These are phyloP conservation scores for Gryllus bimaculatus DNA, from an alignment of 1,140 invertebrate genomes.

Conservation along the genomic window DNA sequence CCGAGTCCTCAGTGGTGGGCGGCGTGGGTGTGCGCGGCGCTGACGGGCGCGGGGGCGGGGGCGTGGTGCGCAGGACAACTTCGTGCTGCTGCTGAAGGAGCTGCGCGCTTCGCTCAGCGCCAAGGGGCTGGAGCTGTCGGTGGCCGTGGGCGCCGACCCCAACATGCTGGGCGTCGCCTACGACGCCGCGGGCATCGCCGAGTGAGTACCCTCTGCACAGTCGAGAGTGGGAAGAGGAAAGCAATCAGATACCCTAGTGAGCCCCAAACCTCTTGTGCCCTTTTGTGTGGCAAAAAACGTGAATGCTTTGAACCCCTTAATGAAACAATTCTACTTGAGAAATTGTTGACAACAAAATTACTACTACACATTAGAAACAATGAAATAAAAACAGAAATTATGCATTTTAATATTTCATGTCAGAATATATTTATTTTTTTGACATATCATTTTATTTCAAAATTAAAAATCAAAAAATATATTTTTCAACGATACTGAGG, in stretches of 20 bases:
- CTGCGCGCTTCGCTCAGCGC: constrained; percentile 32
- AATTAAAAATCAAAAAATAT: no score
- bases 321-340: no score
- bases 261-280: no score
- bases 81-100: constrained; percentile 37
- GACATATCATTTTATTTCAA: no score
- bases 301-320: no score
- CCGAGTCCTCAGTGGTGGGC: no score
- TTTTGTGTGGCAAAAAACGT: no score
- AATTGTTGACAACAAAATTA: no score
- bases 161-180: not conserved
- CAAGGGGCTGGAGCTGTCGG: not conserved
- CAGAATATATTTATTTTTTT: no score
- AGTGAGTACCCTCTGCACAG: not conserved
- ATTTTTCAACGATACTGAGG: no score
- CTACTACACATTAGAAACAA: not conserved
- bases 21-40: no score
- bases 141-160: constrained; percentile 11
- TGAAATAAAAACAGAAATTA: not conserved
- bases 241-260: not conserved
- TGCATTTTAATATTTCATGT: not conserved
- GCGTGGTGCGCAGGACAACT: constrained; percentile 38
- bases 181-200: not conserved
- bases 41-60: no score
- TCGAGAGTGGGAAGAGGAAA: not conserved